Evolutionary conservation across 2,113 vertebrate species (phyloP).

Genomic region (Pterocles orientalis): DNA sequence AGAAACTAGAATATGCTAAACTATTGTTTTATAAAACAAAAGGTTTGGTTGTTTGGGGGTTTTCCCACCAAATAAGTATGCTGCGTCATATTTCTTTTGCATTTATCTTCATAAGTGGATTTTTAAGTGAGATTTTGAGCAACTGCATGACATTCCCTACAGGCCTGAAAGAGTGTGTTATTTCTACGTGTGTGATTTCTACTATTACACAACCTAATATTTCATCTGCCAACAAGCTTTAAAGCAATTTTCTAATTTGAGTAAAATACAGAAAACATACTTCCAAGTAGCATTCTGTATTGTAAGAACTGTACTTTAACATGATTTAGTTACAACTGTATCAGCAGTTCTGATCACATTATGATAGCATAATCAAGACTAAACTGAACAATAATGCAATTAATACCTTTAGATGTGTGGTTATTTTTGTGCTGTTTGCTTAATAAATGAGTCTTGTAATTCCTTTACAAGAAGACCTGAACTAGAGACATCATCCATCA

Average conservation of each 20-base stretch:
- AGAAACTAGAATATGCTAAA: background rate
- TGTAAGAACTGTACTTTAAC: background rate
- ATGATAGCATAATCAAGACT: background rate
- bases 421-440: background rate
- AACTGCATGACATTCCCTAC: background rate
- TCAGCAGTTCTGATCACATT: background rate
- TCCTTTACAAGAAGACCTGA: background rate
- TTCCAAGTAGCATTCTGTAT: background rate
- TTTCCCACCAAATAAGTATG: background rate
- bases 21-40: background rate
- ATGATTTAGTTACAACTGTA: background rate
- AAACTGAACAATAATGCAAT: constrained; percentile 13
- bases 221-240: background rate
- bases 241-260: background rate
- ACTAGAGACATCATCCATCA: background rate
- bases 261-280: background rate
- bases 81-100: background rate
- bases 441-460: background rate
- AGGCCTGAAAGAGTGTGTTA: background rate
- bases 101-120: background rate
- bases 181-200: background rate
- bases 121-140: background rate
- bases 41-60: background rate
- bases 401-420: background rate
- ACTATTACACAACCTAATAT: background rate